Conservation (phyloP, 2,797 vertebrate species). For the Micrastur ruficollis region DNA sequence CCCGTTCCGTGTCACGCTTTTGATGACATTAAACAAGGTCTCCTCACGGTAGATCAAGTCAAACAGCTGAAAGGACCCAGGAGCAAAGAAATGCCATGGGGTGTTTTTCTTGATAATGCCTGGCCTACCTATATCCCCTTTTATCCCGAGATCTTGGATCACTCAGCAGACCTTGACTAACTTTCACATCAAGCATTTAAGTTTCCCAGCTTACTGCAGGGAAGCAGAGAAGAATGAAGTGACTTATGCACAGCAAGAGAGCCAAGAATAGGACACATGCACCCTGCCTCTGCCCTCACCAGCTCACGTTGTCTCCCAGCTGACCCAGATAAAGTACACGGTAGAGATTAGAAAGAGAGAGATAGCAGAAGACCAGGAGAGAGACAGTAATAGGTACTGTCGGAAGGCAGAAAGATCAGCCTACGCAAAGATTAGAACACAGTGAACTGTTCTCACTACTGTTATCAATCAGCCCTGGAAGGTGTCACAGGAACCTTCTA, state of each 20-base stretch:
- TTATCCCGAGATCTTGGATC: not conserved
- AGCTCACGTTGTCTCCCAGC: conserved; percentile 34
- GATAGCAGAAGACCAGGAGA: not conserved
- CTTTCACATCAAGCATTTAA: conserved; percentile 9
- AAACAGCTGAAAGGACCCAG: conserved; percentile 81
- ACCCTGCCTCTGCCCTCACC: not conserved
- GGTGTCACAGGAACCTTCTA: not conserved
- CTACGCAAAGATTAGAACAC: not conserved
- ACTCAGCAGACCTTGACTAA: not conserved
- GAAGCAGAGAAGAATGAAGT: conserved; percentile 3
- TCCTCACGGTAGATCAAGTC: conserved; percentile 97
- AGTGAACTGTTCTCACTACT: not conserved
- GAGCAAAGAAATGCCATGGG: not conserved
- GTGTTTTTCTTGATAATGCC: not conserved
- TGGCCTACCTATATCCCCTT: not conserved
- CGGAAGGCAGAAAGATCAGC: conserved; percentile 5
- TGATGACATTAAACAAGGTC: conserved; percentile 96
- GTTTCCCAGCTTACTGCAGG: not conserved
- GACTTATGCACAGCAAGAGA: conserved; percentile 19
- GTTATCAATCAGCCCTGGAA: not conserved
- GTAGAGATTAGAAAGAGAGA: not conserved
- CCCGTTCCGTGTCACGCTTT: conserved; percentile 94
- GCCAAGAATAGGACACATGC: conserved; percentile 33
- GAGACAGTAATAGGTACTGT: not conserved
- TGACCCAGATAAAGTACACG: conserved; percentile 37